Evolutionary conservation across 1,140 invertebrate species (phyloP), one percentile per base, ranked within the genome.

Genomic region (Lepidotrigona ventralis): DNA sequence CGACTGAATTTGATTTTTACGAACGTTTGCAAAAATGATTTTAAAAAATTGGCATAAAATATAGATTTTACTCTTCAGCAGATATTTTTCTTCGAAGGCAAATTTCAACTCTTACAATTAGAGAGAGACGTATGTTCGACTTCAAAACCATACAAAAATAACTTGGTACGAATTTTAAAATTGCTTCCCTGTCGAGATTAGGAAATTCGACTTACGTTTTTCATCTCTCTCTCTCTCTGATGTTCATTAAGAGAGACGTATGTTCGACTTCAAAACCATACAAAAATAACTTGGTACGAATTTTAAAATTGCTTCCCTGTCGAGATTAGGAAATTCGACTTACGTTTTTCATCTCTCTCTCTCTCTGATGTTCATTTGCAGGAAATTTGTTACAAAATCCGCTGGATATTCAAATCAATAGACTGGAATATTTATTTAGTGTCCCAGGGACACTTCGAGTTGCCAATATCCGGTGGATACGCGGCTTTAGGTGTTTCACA

Each of bases 401-500:
- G 11, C 23, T 14, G 2, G 23, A n/a, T n/a, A 60, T 12, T 23
- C 4, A n/a, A 60, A 60, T 60, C 11, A n/a, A 60, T 12, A n/a
- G 23, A 60, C 9, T n/a, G 21, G 58, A 60, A n/a, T 0, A 4
- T n/a, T 14, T 23, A n/a, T n/a, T 33, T 33, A 8, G 12, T n/a
- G n/a, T 11, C 2, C 23, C 4, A 60, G 2, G 14, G 58, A n/a
- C n/a, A 60, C n/a, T n/a, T 14, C 5, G 12, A 14, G 23, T n/a
- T n/a, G 23, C 58, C 39, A 12, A 60, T 60, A 60, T n/a, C 1
- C 8, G 8, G 63, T 64, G 63, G 26, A 64, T 64, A 64, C 63
- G 29, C 6, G 71, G 75, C n/a, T 75, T 64, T 90, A 86, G 79
- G 88, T 84, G 84, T 88, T 90, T 86, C 88, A 86, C 81, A 79